Percentiles rank a stretch among this genome's conserved stretches.
These are phyloP conservation scores for Rhinopomastus cyanomelas DNA, from an alignment of 2,113 vertebrate species.

Conservation along the genomic window DNA sequence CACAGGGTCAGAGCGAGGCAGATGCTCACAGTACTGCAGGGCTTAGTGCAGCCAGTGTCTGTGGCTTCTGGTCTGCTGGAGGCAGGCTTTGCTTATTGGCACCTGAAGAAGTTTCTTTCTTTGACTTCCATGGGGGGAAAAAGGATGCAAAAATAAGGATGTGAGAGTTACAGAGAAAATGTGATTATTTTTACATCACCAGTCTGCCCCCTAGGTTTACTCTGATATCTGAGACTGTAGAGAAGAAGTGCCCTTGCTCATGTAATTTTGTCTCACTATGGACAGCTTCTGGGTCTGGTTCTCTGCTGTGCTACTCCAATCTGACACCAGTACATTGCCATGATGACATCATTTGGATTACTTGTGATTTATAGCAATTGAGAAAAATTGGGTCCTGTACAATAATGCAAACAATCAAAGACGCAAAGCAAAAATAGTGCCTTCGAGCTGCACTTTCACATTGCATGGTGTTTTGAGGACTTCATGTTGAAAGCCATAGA, in stretches of 20 bases:
- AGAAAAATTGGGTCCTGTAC: conserved; percentile 54
- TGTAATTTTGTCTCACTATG: neutral
- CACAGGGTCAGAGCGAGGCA: neutral
- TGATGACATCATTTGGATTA: conserved; percentile 61
- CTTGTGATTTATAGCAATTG: conserved; percentile 59
- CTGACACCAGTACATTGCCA: conserved; percentile 26
- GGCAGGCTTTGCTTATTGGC: neutral
- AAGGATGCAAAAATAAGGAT: neutral
- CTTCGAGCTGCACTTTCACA: conserved; percentile 6
- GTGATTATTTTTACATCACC: neutral
- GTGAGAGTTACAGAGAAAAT: neutral
- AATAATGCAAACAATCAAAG: conserved; percentile 61
- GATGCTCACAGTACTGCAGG: neutral
- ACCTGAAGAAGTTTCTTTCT: neutral
- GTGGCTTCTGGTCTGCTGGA: neutral
- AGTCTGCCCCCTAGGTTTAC: neutral
- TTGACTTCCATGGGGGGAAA: neutral
- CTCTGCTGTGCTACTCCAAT: conserved; percentile 2
- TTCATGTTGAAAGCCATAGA: conserved; percentile 36
- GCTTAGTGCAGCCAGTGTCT: neutral
- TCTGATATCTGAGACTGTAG: neutral
- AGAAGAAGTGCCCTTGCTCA: neutral
- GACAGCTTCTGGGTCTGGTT: neutral
- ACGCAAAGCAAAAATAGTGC: conserved; percentile 38
- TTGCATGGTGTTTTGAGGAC: neutral